phyloP scores from a whole-genome alignment of 2,113 vertebrate species.

The Egretta garzetta region DNA sequence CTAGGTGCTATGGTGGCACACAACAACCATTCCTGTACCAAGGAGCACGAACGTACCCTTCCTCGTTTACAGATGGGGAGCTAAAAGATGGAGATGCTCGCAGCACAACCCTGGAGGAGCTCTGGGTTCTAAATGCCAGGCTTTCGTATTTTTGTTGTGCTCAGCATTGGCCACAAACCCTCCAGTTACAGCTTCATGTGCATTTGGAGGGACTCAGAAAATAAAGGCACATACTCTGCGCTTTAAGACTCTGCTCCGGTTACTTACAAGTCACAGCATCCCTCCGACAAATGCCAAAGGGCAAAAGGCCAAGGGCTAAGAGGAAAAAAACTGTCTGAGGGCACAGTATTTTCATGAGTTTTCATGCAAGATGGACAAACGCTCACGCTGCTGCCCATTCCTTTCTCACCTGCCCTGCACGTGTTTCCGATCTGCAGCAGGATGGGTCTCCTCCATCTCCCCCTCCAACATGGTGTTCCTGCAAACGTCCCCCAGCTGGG shows the following conservation, averaged over 20 bases:
- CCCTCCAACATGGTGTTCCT: background rate
- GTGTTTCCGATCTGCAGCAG: constrained; percentile 25
- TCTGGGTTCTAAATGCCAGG: fast-evolving
- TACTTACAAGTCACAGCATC: background rate
- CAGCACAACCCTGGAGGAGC: background rate
- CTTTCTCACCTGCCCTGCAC: background rate
- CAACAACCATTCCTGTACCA: no score
- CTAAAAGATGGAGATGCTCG: background rate
- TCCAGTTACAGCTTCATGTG: background rate
- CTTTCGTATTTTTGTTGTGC: background rate
- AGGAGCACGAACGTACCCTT: background rate
- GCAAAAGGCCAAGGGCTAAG: background rate
- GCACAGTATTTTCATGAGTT: background rate
- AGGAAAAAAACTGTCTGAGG: fast-evolving
- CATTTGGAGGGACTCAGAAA: background rate
- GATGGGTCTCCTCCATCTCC: background rate
- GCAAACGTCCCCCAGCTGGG: background rate
- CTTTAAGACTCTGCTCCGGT: background rate
- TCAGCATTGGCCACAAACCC: background rate
- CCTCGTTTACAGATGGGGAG: background rate
- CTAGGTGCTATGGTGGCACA: no score
- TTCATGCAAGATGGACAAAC: background rate
- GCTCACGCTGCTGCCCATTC: background rate
- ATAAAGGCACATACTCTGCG: background rate
- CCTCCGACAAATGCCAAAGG: background rate